Percentiles rank a stretch among this genome's conserved stretches.
Evolutionary conservation across 2,888 invertebrate genomes (phyloP).

Genomic region (Sylvicola cinctus): DNA sequence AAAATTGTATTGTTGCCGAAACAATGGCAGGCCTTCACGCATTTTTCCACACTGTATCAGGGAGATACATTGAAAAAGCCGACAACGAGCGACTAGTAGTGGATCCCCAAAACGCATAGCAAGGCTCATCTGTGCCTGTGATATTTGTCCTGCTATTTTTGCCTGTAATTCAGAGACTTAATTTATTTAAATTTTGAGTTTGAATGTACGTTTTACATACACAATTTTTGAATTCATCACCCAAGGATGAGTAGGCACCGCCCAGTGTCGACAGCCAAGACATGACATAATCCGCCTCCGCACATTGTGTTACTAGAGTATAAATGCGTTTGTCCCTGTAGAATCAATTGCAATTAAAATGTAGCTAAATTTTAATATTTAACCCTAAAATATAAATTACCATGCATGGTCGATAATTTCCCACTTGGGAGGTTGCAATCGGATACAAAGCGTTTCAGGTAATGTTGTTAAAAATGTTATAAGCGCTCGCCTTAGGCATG

Average conservation of each 20-base stretch:
- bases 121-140: conserved; percentile 58
- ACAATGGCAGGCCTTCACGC: conserved; percentile 37
- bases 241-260: conserved; percentile 88
- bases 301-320: conserved; percentile 33
- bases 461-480: too few relatives aligned
- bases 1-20: conserved; percentile 31
- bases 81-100: conserved; percentile 57
- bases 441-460: too few relatives aligned
- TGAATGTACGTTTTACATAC: conserved; percentile 28
- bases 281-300: conserved; percentile 66
- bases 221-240: conserved; percentile 63
- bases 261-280: conserved; percentile 93
- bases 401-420: conserved; percentile 3
- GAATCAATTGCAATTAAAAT: conserved; percentile 8
- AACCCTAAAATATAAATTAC: background rate
- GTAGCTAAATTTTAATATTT: background rate
- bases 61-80: conserved; percentile 70
- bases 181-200: background rate
- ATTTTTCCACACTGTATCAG: conserved; percentile 62
- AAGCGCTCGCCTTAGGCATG: too few relatives aligned
- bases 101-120: conserved; percentile 70
- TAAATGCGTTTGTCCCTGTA: conserved; percentile 31
- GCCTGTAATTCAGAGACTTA: conserved; percentile 36
- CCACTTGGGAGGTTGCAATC: background rate
- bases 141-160: conserved; percentile 72